Base-by-base conservation (phyloP, 2,113 vertebrate species). In the Desmodus rotundus region DNA sequence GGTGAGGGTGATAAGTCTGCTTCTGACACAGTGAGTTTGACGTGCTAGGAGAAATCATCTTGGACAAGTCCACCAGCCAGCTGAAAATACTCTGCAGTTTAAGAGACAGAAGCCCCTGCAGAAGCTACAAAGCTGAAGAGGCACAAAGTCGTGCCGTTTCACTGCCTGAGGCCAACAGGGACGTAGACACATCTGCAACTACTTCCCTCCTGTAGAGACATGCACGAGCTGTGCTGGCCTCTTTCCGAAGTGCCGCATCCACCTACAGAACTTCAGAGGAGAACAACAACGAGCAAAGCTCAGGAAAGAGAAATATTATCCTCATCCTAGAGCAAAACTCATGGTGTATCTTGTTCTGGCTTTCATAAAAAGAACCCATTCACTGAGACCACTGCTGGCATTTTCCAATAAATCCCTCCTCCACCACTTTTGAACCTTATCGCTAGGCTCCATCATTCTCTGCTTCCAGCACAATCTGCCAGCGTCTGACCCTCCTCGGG, bases 281-380 rank as follows among this genome's bases (percentile, higher is more conserved):
- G n/a, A 90, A 65, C 15, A 16, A 24, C 16, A 61, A 67, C 3
- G 16, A 73, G 58, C 7, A 3, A 22, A 12, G 61, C 58, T 76
- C 47, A 36, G n/a, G 24, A 54, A 4, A 8, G 45, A 72, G 63
- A 87, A 83, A 89, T 24, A 33, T 28, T 9, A 50, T 14, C 26
- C 43, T 72, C 33, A 16, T 12, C 6, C 45, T 10, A 45, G 2
- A 58, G 76, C 19, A 20, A 84, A 87, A 73, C 61, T 72, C 58
- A 90, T 0, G 20, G 52, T 0, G 4, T 17, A 38, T 31, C 82
- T 36, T 52, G 17, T n/a, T 68, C 87, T 11, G 41, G 84, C 45
- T 90, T 95, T 52, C 33, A 38, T 54, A 56, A 73, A 90, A 87
- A 73, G n/a, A 65, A 38, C 12, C 58, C 93, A 72, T 72, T 87